Conservation (phyloP, 2,888 invertebrate species). For the Leptopterna dolabrata region DNA sequence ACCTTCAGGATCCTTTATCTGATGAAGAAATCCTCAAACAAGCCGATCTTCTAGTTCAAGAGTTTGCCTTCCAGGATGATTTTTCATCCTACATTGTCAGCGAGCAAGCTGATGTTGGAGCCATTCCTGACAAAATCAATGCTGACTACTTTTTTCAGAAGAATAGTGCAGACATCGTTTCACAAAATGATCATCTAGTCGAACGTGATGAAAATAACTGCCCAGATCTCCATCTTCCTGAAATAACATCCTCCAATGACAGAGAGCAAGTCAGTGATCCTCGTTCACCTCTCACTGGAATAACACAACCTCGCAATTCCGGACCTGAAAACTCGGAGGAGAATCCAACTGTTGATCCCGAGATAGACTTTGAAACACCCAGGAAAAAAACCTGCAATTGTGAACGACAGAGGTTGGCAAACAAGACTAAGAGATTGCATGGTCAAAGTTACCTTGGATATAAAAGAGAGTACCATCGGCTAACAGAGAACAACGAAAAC, state of each 20-base stretch:
- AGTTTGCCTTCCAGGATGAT: not conserved
- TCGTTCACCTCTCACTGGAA: no score
- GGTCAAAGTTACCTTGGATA: conserved; percentile 18
- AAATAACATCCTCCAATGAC: no score
- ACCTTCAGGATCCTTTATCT: not conserved
- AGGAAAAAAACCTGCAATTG: not conserved
- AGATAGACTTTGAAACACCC: no score
- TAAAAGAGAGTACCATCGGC: not conserved
- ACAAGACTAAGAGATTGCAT: conserved; percentile 18
- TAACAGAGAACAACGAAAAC: not conserved
- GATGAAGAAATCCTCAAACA: not conserved
- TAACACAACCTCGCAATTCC: no score
- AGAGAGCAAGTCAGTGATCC: no score
- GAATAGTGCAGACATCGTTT: not conserved
- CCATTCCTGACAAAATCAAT: not conserved
- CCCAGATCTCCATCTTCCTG: conserved; percentile 4
- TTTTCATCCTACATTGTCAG: not conserved
- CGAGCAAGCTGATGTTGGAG: not conserved
- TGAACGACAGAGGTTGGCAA: not conserved
- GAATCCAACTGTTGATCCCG: no score
- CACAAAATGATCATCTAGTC: not conserved
- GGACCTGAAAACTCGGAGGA: no score
- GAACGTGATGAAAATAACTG: not conserved
- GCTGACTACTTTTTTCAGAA: not conserved
- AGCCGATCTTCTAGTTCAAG: not conserved